Base-by-base conservation (phyloP, 1,140 invertebrate species). In the Mizuhopecten yessoensis region DNA sequence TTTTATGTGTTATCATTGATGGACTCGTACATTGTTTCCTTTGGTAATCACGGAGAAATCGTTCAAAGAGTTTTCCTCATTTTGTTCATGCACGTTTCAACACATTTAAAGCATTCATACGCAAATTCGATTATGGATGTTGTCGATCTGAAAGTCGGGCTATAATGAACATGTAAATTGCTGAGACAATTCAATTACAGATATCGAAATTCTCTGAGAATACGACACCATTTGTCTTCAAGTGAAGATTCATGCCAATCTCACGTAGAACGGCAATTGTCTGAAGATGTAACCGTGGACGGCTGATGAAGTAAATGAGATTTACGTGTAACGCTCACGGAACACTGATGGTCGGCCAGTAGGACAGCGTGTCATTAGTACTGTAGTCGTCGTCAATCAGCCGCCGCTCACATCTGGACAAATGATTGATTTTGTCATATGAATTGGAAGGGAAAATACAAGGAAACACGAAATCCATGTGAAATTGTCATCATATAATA, bases 51-150 rank as follows among this genome's bases (percentile, higher is more conserved):
- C 9, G 57, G 57, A 29, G 57, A 29, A 75, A 29, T 75, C 23
- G 23, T 75, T 75, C 45, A 2, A 15, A 2, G 20, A 49, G 1
- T 49, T 5, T 49, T 49, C 45, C 57, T 29, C 1, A n/a, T 75
- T 75, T 75, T 75, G 3, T 75, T 75, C 23, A 75, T 29, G 29
- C n/a, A 29, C 57, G 57, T 75, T 45, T 75, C 57, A 75, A 75
- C 57, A 75, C 57, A 0, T 75, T 75, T n/a, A n/a, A 75, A 75
- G 29, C n/a, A 75, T n/a, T 57, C 57, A 75, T n/a, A n/a, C 57
- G 20, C 23, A 75, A 75, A 75, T 75, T 75, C 57, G n/a, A 75
- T 75, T 75, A 75, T 75, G 57, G 17, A 75, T 5, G 57, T 75
- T 75, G 57, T 75, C n/a, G n/a, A n/a, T 75, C 23, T 75, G 17